phyloP scores from a whole-genome alignment of 2,888 invertebrate genomes.

The Onchidella celtica region DNA sequence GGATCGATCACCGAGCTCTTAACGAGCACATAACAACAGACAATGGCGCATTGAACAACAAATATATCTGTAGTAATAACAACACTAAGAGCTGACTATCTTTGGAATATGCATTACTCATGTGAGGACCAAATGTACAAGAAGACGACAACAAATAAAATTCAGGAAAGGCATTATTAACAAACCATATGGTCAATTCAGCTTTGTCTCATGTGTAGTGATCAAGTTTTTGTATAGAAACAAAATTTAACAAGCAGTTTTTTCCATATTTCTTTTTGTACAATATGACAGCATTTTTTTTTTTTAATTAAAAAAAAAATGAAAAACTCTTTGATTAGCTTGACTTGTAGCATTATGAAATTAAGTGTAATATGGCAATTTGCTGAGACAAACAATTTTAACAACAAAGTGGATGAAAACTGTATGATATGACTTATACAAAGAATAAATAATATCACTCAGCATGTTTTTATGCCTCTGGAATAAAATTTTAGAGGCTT shows the following conservation, averaged over 20 bases:
- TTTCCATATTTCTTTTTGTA: background rate
- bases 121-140: background rate
- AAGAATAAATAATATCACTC: slow-evolving; percentile 45
- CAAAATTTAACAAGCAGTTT: slow-evolving; percentile 33
- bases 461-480: background rate
- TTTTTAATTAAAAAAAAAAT: background rate
- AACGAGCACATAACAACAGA: slow-evolving; percentile 47
- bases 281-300: background rate
- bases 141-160: background rate
- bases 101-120: slow-evolving; percentile 44
- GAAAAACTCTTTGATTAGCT: slow-evolving; percentile 36
- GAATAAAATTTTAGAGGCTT: background rate
- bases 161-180: slow-evolving; percentile 27
- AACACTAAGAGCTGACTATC: slow-evolving; percentile 32
- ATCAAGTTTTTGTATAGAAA: slow-evolving; percentile 36
- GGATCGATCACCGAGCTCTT: slow-evolving; percentile 50
- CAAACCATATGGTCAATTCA: slow-evolving; percentile 15
- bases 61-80: slow-evolving; percentile 11
- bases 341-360: slow-evolving; percentile 28
- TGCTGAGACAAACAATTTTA: slow-evolving; percentile 12
- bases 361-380: slow-evolving; percentile 35
- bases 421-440: slow-evolving; percentile 34
- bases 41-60: slow-evolving; percentile 37
- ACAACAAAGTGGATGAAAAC: slow-evolving; percentile 9
- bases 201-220: slow-evolving; percentile 5